These are phyloP conservation scores for Luscinia megarhynchos DNA, from an alignment of 2,797 vertebrate genomes.

Conservation along the genomic window DNA sequence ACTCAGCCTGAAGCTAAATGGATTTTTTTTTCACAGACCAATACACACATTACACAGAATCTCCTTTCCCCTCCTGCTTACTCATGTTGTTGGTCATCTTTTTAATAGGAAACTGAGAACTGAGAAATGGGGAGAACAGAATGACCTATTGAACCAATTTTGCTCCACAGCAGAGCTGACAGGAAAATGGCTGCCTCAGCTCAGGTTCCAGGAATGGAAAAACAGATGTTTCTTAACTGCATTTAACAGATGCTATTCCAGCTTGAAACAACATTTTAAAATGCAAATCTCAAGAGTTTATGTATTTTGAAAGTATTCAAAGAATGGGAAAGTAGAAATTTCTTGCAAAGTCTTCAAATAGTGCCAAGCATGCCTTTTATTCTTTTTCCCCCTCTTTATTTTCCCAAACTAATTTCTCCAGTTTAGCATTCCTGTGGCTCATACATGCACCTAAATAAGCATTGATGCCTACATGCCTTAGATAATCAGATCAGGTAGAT, in stretches of 20 bases:
- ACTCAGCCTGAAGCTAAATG: background rate
- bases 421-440: background rate
- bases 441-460: background rate
- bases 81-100: background rate
- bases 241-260: constrained; percentile 50
- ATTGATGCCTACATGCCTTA: background rate
- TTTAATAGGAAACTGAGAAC: constrained; percentile 37
- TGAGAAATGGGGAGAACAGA: constrained; percentile 26
- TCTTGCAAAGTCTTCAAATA: constrained; percentile 15
- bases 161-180: background rate
- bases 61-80: background rate
- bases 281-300: constrained; percentile 18
- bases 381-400: background rate
- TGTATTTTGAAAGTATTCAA: constrained; percentile 32
- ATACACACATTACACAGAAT: background rate
- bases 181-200: constrained; percentile 27
- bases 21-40: background rate
- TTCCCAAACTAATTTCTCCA: background rate
- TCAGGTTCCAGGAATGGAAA: constrained; percentile 35
- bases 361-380: background rate
- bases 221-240: constrained; percentile 55
- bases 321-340: constrained; percentile 48
- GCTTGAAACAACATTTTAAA: constrained; percentile 47
- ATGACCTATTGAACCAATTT: constrained; percentile 62
- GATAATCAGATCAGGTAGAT: background rate